Percentiles rank a stretch among this genome's conserved stretches.
Evolutionary conservation across 1,140 invertebrate species (phyloP).

Genomic region (Heliconius congener): DNA sequence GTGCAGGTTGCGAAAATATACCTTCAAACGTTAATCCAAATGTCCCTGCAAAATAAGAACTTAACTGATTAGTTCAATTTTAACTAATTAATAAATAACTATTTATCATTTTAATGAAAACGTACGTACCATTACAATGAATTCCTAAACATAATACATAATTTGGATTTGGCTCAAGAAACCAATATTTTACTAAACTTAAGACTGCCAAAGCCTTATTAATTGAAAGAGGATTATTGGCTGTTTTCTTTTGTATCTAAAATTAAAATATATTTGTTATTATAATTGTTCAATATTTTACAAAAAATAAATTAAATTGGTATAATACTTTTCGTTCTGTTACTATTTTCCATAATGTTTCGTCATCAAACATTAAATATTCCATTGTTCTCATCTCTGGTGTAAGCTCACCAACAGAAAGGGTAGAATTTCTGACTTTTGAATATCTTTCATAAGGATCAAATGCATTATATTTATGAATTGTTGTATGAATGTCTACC

Average conservation of each 20-base stretch:
- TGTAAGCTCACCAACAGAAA: slow-evolving; percentile 71
- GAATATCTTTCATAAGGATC: slow-evolving; percentile 67
- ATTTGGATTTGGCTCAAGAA: slow-evolving; percentile 53
- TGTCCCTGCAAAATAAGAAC: slow-evolving; percentile 57
- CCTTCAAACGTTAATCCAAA: slow-evolving; percentile 75
- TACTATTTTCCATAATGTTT: slow-evolving; percentile 59
- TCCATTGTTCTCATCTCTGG: slow-evolving; percentile 75
- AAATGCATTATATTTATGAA: slow-evolving; percentile 73
- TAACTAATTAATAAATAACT: neutral
- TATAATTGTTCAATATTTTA: neutral
- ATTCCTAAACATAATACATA: slow-evolving; percentile 76
- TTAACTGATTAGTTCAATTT: neutral
- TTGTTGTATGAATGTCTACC: slow-evolving; percentile 72
- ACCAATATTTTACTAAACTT: slow-evolving; percentile 74
- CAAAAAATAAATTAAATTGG: neutral
- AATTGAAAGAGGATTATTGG: slow-evolving; percentile 42
- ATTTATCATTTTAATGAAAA: neutral
- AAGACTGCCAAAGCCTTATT: slow-evolving; percentile 68
- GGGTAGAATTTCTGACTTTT: slow-evolving; percentile 66
- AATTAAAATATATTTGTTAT: slow-evolving; percentile 2
- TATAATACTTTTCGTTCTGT: slow-evolving; percentile 56
- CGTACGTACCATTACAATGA: slow-evolving; percentile 70
- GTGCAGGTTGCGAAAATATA: slow-evolving; percentile 78
- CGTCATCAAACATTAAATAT: slow-evolving; percentile 71
- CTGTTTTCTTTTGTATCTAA: slow-evolving; percentile 40